Conservation (phyloP, 2,113 vertebrate species). For the Calypte anna region DNA sequence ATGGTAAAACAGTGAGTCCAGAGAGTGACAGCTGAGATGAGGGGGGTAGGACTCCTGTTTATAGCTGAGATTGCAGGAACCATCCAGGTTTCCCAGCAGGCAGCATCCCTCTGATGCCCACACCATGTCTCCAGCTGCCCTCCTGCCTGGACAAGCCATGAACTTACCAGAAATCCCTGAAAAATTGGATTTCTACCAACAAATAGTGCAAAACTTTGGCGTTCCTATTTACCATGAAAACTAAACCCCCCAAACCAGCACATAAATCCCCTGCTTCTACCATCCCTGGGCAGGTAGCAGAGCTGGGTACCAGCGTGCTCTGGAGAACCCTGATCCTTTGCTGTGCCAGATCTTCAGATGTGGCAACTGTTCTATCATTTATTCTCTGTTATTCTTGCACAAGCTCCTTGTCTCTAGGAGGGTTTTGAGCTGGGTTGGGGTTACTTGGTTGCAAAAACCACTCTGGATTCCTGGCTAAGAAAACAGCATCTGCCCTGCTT, state of each 20-base stretch:
- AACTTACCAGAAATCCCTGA: not conserved
- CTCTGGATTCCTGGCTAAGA: not conserved
- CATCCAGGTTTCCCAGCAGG: not conserved
- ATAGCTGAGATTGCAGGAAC: not conserved
- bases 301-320: not conserved
- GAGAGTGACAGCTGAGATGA: not conserved
- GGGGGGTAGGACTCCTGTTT: not conserved
- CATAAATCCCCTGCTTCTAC: not conserved
- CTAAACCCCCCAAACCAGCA: not conserved
- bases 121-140: not conserved
- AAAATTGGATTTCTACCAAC: not conserved
- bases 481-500: fast-evolving
- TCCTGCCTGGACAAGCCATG: constrained; percentile 13
- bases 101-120: not conserved
- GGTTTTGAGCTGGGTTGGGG: not conserved
- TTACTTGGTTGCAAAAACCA: not conserved
- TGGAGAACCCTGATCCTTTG: not conserved
- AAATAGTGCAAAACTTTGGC: not conserved
- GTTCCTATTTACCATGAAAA: not conserved
- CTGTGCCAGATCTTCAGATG: not conserved
- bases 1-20: not conserved
- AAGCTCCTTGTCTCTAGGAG: not conserved
- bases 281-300: not conserved
- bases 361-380: not conserved
- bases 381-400: not conserved